Base-by-base conservation (phyloP, 2,797 vertebrate species). In the Fistularia commersonii region DNA sequence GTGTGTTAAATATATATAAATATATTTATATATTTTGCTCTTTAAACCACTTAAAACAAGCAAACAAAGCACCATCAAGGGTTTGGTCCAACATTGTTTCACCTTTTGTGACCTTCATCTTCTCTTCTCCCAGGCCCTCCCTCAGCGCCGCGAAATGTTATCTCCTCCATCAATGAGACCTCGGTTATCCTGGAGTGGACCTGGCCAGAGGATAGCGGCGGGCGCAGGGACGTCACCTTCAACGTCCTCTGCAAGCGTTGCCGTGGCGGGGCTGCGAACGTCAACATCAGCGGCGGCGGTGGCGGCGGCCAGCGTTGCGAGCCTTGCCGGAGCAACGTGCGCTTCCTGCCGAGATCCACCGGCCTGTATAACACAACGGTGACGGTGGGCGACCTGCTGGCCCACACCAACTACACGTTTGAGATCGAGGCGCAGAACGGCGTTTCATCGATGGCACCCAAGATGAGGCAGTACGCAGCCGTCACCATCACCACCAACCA, bases 401-500 rank as follows among this genome's bases (percentile, higher is more conserved):
- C 97, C 5, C 97, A 99, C 69, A 99, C 97, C 32, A 99, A 98
- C 90, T 99, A 99, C 83, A 98, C 95, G 0, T 99, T 99, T 57
- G 95, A 98, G 88, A 94, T 99, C 0, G 95, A 99, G 43, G 94
- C 95, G 0, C 63, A 89, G 72, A 99, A 98, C 0, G 96, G 95
- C 0, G 96, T 99, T 1, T 99, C 97, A 0, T 72, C 83, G n/a
- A 69, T 93, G 58, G 93, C 92, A 5, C 78, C 89, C 0, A 76
- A 87, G 4, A 82, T 92, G 54, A 91, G 94, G 32, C 94, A 96
- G 63, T 94, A 93, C 32, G 94, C 96, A 1, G 92, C 95, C 0
- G 97, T 99, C 72, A 96, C 91, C 83, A 96, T 99, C 85, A 99
- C 95, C 5, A 99, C 96, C 14, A 99, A 99, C 73, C 97, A 99